Base-by-base conservation (phyloP, 1,140 invertebrate species). In the Tribolium madens region DNA sequence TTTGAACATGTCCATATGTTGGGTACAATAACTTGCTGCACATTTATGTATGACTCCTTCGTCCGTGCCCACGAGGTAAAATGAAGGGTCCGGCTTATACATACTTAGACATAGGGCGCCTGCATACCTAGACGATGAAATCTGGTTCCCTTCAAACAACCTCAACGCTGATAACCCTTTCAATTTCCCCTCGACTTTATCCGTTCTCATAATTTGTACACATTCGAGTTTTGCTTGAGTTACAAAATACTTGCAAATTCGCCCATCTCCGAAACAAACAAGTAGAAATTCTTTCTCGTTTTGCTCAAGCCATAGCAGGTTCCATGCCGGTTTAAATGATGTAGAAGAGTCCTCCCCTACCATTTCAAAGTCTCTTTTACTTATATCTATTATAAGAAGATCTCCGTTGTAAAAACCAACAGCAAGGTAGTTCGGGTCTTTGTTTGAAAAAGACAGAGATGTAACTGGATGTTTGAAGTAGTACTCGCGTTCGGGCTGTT, bases 1-100 rank as follows among this genome's bases (percentile, higher is more conserved):
- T 64, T 91, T 85, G 71, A 92, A 93, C 0, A 92, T 91, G 26
- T 91, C 91, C 18, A 94, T 89, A 74, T 93, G 90, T 78, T 91
- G 90, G 78, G 90, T 89, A n/a, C 83, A 79, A 72, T 84, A 85
- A 53, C 85, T 83, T 14, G 78, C 81, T 5, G 84, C 84, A 53
- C 85, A 86, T 81, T 90, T 91, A 84, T 95, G 92, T 12, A 97
- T 89, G 78, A 91, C 92, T 0, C 96, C 96, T 82, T 96, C 94
- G 71, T 94, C 93, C 0, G 95, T 95, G 0, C 94, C 94, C 0
- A 96, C 90, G 10, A 93, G 89, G 84, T 95, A 96, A 17, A 94
- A 85, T 73, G 91, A 90, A 2, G 87, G 87, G 14, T 91, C 85
- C 0, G 84, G 84, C 0, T 92, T 92, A 85, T 96, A 92, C 81